These are phyloP conservation scores for Heloderma charlesbogerti DNA, from an alignment of 2,113 vertebrate genomes.

Conservation along the genomic window DNA sequence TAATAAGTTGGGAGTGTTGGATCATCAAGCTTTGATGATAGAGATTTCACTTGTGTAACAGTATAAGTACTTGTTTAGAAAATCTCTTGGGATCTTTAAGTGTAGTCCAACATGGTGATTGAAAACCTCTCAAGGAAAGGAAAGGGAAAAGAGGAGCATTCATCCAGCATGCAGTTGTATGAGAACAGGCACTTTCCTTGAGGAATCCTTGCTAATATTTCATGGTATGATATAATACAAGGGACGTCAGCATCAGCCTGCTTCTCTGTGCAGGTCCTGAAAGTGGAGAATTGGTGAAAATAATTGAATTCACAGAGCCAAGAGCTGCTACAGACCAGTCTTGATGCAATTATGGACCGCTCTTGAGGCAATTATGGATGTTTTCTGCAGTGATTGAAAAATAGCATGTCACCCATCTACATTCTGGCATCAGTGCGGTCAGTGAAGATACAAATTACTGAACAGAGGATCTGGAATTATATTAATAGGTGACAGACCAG, in stretches of 20 bases:
- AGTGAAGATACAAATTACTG: background rate
- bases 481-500: background rate
- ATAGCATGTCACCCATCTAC: background rate
- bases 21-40: background rate
- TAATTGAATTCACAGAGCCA: background rate
- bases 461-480: background rate
- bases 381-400: background rate
- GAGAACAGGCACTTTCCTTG: background rate
- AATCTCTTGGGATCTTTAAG: background rate
- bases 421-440: background rate
- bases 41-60: background rate
- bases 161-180: background rate
- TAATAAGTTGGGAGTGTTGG: background rate
- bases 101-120: background rate
- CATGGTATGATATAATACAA: background rate
- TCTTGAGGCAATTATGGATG: background rate
- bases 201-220: background rate
- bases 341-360: background rate
- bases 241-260: background rate
- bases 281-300: background rate
- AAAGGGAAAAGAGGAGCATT: background rate
- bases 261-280: background rate
- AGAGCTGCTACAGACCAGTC: background rate
- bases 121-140: background rate
- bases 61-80: background rate